phyloP scores from a whole-genome alignment of 2,113 vertebrate species.

The Hoplias malabaricus region DNA sequence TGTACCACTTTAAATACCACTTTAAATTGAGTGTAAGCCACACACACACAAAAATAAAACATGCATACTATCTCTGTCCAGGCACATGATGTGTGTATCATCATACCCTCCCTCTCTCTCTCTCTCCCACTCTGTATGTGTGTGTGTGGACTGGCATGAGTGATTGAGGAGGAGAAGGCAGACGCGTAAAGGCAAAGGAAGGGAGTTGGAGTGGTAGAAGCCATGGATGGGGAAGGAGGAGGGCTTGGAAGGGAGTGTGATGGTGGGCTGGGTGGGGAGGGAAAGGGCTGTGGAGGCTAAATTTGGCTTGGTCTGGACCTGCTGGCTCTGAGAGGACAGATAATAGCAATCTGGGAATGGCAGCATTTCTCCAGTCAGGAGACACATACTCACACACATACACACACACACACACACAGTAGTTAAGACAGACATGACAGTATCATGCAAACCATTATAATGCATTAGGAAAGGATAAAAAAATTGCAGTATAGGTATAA shows the following conservation, averaged over 20 bases:
- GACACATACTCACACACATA: slow-evolving; percentile 23
- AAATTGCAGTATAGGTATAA: not conserved
- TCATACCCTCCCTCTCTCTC: slow-evolving; percentile 25
- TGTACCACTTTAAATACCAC: too few species aligned
- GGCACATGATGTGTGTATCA: slow-evolving; percentile 23
- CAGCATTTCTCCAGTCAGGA: slow-evolving; percentile 73
- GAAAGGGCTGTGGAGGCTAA: slow-evolving; percentile 69
- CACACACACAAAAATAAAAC: slow-evolving; percentile 2
- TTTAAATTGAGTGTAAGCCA: too few species aligned
- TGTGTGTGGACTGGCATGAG: slow-evolving; percentile 29
- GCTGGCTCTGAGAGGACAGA: slow-evolving; percentile 72
- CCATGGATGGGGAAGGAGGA: too few species aligned
- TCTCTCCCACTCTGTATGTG: too few species aligned
- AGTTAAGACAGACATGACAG: too few species aligned
- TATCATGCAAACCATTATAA: not conserved
- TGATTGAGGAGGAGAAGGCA: slow-evolving; percentile 32
- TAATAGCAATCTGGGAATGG: slow-evolving; percentile 75
- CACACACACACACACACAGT: slow-evolving; percentile 21
- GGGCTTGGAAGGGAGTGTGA: too few species aligned
- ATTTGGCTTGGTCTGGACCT: slow-evolving; percentile 69
- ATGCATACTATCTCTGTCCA: not conserved
- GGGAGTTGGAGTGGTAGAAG: slow-evolving; percentile 37
- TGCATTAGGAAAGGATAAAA: too few species aligned
- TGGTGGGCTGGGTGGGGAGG: too few species aligned
- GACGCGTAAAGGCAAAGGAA: slow-evolving; percentile 31